These are phyloP conservation scores for Ochotona princeps DNA, from an alignment of 2,113 vertebrate species.

Conservation along the genomic window DNA sequence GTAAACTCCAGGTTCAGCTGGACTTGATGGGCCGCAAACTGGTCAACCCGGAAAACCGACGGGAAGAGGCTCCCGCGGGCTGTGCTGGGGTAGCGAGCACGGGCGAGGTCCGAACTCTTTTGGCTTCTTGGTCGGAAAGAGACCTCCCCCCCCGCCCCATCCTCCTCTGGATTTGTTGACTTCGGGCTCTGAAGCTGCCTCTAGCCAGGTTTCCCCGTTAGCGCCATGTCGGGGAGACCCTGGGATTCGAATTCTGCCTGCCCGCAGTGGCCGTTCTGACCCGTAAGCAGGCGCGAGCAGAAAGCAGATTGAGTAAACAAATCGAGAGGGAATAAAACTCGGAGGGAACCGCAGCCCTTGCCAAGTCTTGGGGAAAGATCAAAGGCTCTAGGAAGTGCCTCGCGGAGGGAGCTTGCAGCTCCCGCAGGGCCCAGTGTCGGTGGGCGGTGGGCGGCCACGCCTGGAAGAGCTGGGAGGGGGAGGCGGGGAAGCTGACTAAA, in stretches of 20 bases:
- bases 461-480: fast-evolving
- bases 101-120: not conserved
- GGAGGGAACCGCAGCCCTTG: not conserved
- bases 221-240: not conserved
- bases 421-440: fast-evolving
- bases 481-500: not conserved
- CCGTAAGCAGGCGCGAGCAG: not conserved
- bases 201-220: not conserved
- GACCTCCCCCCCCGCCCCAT: too few relatives aligned
- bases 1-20: not conserved
- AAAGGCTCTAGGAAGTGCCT: constrained; percentile 46
- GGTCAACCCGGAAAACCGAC: not conserved
- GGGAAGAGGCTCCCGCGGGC: not conserved
- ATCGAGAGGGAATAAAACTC: not conserved
- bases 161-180: not conserved
- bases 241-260: too few relatives aligned
- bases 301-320: constrained; percentile 23
- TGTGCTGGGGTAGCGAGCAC: not conserved
- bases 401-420: not conserved
- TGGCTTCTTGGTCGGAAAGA: not conserved
- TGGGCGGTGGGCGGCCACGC: not conserved
- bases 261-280: not conserved
- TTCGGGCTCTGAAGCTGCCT: not conserved
- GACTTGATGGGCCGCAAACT: not conserved
- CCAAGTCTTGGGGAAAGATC: constrained; percentile 19